Base-by-base conservation (phyloP, 2,797 vertebrate species). In the Rhincodon typus region DNA sequence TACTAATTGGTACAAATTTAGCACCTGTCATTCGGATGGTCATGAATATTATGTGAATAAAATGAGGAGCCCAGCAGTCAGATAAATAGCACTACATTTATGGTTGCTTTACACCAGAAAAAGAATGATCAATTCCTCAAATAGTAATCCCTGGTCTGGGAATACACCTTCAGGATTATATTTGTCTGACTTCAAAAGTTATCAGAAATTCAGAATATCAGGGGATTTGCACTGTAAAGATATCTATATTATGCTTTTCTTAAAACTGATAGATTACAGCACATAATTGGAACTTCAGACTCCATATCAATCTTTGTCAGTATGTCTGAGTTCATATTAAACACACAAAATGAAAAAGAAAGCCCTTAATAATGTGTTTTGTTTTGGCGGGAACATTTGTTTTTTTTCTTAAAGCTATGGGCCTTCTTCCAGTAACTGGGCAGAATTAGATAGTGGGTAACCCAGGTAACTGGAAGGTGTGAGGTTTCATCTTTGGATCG, bases 1-100 rank as follows among this genome's bases (percentile, higher is more conserved):
- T n/a, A 72, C 70, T 95, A 95, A 95, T 95, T 95, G 94, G 94
- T 72, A 95, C 94, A 95, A 95, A 95, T 95, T 95, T 95, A 95
- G 77, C 70, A 95, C 69, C 90, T 50, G 94, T 77, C 94, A 15
- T 95, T 74, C 42, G 94, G 42, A 95, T 77, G 74, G 4, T 95
- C 70, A 95, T 95, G 94, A 95, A 95, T 95, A 95, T 57, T n/a
- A 30, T 74, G 69, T 50, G 70, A 69, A 57, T 57, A 57, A 77
- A 93, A 74, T 95, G 72, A 74, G 57, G 69, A 72, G 25, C 62
- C 25, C 30, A n/a, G 93, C 94, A 95, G 94, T 53, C 70, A 53
- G 46, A 77, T 77, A 57, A 74, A 50, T 77, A 50, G 72, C 69
- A 42, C 17, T 50, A 30, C 17, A 27, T 66, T 74, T 94, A 46